Evolutionary conservation across 2,888 invertebrate genomes (phyloP).

Genomic region (Andrena chrysosceles): DNA sequence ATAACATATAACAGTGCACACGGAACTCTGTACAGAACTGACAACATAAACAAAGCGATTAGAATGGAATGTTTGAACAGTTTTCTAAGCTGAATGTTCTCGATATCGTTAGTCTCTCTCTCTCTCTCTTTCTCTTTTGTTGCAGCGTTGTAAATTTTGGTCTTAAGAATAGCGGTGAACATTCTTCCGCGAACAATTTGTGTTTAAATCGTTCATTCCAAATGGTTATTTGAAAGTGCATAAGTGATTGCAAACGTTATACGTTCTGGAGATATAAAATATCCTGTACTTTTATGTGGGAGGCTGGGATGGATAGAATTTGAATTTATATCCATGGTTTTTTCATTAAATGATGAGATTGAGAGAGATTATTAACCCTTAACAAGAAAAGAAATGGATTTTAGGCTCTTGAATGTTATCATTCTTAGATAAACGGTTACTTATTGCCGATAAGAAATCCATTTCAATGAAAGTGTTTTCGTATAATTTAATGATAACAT

Average conservation of each 20-base stretch:
- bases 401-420: constrained; percentile 3
- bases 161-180: constrained; percentile 22
- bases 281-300: constrained; percentile 35
- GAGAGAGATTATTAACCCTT: constrained; percentile 28
- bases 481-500: neutral
- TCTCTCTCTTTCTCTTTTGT: constrained; percentile 5
- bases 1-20: constrained; percentile 42
- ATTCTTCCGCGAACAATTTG: constrained; percentile 25
- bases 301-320: constrained; percentile 16
- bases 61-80: constrained; percentile 22
- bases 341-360: constrained; percentile 10
- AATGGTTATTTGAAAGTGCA: constrained; percentile 12
- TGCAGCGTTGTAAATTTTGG: constrained; percentile 5
- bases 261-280: constrained; percentile 35
- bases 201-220: constrained; percentile 11
- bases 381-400: constrained; percentile 18
- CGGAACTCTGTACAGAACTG: constrained; percentile 7
- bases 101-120: constrained; percentile 8
- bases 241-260: too few relatives aligned
- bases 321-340: constrained; percentile 42
- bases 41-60: constrained; percentile 7
- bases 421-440: constrained; percentile 5
- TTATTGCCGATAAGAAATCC: constrained; percentile 12
- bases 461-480: neutral
- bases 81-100: constrained; percentile 28